Evolutionary conservation across 2,113 vertebrate species (phyloP).

Genomic region (human): GRCh38 chr7:139691001-139691500

Average conservation of each 20-base stretch:
- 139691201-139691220: neutral
- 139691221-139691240: rapidly evolving
- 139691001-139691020: neutral
- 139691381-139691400: neutral
- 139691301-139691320: neutral
- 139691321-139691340: neutral
- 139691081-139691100: neutral
- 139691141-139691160: neutral
- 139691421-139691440: rapidly evolving
- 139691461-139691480: too few species aligned
- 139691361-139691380: neutral
- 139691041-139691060: neutral
- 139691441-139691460: neutral
- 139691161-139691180: neutral
- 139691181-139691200: rapidly evolving
- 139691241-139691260: neutral
- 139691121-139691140: neutral
- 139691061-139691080: neutral
- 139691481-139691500: neutral
- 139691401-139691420: neutral
- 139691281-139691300: neutral
- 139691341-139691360: neutral
- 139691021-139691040: neutral
- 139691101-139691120: neutral
- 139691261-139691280: neutral